phyloP scores from a whole-genome alignment of 2,797 vertebrate genomes.

The Oreochromis grahami region DNA sequence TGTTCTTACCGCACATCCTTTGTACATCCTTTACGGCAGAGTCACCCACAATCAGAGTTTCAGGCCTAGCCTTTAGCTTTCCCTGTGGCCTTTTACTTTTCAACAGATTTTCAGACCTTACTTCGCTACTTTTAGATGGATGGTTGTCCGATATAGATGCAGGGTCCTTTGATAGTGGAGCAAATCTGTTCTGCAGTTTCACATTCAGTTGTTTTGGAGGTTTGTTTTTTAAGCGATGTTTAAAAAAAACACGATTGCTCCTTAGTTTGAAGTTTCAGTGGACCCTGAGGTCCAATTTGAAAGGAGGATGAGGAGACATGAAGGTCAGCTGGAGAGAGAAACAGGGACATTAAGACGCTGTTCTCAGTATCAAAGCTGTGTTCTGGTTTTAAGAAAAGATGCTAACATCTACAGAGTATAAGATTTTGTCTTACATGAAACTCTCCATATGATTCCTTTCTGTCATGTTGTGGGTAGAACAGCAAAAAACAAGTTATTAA shows the following conservation, averaged over 20 bases:
- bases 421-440: background rate
- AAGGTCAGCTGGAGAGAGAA: background rate
- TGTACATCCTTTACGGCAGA: too few relatives aligned
- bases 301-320: background rate
- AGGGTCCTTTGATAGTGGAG: too few relatives aligned
- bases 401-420: background rate
- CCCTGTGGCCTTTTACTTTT: too few relatives aligned
- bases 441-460: background rate
- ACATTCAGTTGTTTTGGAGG: too few relatives aligned
- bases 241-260: background rate
- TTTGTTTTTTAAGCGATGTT: too few relatives aligned
- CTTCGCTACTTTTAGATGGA: too few relatives aligned
- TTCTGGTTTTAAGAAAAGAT: rapidly evolving
- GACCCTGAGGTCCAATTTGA: background rate
- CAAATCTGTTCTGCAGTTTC: too few relatives aligned
- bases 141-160: too few relatives aligned
- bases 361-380: background rate
- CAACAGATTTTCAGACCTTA: too few relatives aligned
- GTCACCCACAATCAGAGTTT: too few relatives aligned
- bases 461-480: background rate
- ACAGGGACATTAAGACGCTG: rapidly evolving
- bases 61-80: too few relatives aligned
- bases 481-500: background rate
- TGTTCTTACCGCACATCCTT: too few relatives aligned
- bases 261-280: background rate